Evolutionary conservation across 35 echinoderm and acorn worm genomes (phyloP).

Genomic region (Ophioderma brevispina): DNA sequence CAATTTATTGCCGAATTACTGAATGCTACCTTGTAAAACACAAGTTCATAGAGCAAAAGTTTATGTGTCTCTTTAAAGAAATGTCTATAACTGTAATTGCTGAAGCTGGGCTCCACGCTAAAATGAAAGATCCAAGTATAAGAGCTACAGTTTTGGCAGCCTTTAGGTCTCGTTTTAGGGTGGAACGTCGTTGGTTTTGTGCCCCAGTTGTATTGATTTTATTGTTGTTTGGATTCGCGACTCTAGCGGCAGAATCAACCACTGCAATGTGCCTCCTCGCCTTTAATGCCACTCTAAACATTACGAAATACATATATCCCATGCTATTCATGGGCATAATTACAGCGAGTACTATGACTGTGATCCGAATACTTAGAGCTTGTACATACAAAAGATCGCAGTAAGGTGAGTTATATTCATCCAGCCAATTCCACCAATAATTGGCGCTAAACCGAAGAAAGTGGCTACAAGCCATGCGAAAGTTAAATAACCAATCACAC

Average conservation of each 20-base stretch:
- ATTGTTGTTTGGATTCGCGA: background rate
- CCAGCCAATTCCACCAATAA: slow-evolving; percentile 45
- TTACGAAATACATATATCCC: slow-evolving; percentile 39
- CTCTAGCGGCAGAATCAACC: background rate
- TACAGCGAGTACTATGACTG: slow-evolving; percentile 7
- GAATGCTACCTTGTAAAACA: slow-evolving; percentile 57
- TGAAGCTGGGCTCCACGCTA: slow-evolving; percentile 44
- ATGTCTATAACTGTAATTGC: slow-evolving; percentile 37
- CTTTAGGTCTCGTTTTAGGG: slow-evolving; percentile 40
- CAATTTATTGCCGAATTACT: slow-evolving; percentile 46
- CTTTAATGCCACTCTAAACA: slow-evolving; percentile 27
- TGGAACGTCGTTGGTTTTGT: too few relatives aligned
- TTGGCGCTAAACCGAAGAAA: background rate
- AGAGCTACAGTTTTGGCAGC: slow-evolving; percentile 46
- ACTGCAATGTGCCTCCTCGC: slow-evolving; percentile 41
- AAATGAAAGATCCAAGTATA: slow-evolving; percentile 36
- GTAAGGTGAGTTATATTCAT: background rate
- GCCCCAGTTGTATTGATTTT: background rate
- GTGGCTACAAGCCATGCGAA: slow-evolving; percentile 27
- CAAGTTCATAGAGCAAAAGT: slow-evolving; percentile 47
- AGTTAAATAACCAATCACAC: slow-evolving; percentile 16
- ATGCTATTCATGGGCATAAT: slow-evolving; percentile 14
- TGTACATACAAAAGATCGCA: slow-evolving; percentile 57
- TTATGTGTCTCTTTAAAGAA: slow-evolving; percentile 5
- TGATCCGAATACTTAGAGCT: slow-evolving; percentile 18